Base-by-base conservation (phyloP, 1,140 invertebrate species). In the Brachionus angularis region DNA sequence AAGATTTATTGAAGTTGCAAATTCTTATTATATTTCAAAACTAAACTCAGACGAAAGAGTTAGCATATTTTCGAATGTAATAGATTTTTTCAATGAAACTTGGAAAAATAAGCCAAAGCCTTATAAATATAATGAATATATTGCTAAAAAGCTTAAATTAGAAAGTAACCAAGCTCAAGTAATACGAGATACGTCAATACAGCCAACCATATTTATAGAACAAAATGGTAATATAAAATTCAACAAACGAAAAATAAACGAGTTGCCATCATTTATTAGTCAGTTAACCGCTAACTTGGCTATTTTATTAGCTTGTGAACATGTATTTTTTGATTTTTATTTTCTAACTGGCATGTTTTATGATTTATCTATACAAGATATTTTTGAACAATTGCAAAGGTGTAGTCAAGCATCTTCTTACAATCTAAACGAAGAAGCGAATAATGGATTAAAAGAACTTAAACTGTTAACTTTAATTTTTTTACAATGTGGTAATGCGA, bases 1-100 rank as follows among this genome's bases (percentile, higher is more conserved):
- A 50, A 25, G 52, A 33, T 71, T 71, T 47, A 71, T 71, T 55
- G 69, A 71, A 58, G 69, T 71, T 1, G 49, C 69, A 8, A 42
- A 53, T n/a, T 12, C 2, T 5, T 33, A 53, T 34, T 71, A 71
- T 47, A n/a, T 71, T 16, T 16, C 18, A 5, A 44, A 53, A 10
- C 23, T 71, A 44, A 29, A n/a, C 5, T 12, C 5, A 16, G 29
- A 12, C 4, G 31, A 71, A 5, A 25, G 34, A 2, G 23, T 18
- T 31, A n/a, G 3, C 7, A 36, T 71, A 7, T 71, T 71, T 33
- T 49, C 44, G 34, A 71, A 71, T 49, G 36, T 71, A 18, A 23
- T 53, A 2, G 69, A 71, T 16, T 71, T 55, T 55, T 71, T 55
- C 14, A 71, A 53, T 8, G 69, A 55, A 58, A 71, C 49, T 29